phyloP scores from a whole-genome alignment of 2,113 vertebrate species.

The Chitala chitala region DNA sequence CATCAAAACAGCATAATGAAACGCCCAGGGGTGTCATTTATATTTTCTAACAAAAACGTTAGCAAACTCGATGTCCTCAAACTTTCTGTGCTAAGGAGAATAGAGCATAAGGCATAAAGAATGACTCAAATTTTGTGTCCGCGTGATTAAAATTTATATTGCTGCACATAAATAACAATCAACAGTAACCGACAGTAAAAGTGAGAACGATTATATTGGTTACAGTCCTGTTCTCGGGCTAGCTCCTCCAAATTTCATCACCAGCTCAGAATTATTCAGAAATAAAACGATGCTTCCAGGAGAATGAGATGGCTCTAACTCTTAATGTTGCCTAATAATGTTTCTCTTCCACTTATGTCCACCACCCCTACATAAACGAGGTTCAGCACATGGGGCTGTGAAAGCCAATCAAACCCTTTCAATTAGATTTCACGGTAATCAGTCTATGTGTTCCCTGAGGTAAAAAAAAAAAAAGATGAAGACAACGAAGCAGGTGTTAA shows the following conservation, averaged over 20 bases:
- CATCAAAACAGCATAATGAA: conserved; percentile 4
- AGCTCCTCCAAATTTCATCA: background rate
- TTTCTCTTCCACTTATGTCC: background rate
- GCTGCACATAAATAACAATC: background rate
- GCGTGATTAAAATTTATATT: conserved; percentile 3
- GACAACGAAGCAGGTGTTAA: background rate
- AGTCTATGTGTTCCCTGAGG: background rate
- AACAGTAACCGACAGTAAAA: background rate
- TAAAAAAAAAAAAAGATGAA: too few relatives aligned
- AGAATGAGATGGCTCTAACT: conserved; percentile 4
- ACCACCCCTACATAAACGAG: background rate
- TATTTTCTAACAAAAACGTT: conserved; percentile 1
- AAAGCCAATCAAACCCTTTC: background rate
- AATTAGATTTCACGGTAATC: conserved; percentile 3
- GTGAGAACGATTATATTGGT: background rate
- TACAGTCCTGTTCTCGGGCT: background rate
- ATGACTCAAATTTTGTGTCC: conserved; percentile 3
- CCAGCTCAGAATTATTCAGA: conserved; percentile 14
- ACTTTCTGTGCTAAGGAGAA: background rate
- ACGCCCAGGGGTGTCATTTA: background rate
- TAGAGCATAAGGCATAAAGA: background rate
- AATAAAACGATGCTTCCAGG: conserved; percentile 16
- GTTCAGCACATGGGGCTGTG: background rate
- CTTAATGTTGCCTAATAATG: background rate
- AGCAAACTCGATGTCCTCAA: background rate